Evolutionary conservation across 2,797 vertebrate species (phyloP).

Genomic region (Florisuga fusca): DNA sequence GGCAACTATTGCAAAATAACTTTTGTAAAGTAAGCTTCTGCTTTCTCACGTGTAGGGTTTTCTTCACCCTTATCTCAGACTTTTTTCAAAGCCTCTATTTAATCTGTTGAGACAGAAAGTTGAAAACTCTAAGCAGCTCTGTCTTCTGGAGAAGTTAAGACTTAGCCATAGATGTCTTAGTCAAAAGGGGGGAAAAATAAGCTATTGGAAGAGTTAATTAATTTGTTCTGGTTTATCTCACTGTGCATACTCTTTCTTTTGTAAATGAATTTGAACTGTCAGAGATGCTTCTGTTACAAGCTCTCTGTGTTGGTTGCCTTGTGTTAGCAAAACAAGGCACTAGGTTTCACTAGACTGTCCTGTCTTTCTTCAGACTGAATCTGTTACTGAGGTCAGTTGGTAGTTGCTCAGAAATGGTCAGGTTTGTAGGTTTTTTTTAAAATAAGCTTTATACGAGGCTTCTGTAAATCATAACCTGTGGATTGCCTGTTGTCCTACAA

Average conservation of each 20-base stretch:
- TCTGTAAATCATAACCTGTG: not conserved
- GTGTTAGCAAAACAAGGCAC: not conserved
- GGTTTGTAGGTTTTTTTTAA: not conserved
- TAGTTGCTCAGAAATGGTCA: not conserved
- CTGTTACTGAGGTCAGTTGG: fast-evolving
- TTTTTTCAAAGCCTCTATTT: not conserved
- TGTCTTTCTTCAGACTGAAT: not conserved
- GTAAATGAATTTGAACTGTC: not conserved
- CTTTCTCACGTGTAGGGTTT: fast-evolving
- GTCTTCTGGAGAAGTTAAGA: not conserved
- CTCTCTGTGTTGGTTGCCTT: fast-evolving
- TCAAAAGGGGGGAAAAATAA: not conserved
- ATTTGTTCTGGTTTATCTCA: fast-evolving
- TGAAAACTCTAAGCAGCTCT: not conserved
- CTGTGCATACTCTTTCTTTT: not conserved
- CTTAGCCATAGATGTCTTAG: not conserved
- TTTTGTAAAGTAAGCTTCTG: not conserved
- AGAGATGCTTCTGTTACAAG: not conserved
- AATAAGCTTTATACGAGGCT: not conserved
- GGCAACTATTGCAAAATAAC: not conserved
- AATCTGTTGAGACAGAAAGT: not conserved
- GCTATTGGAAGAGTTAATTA: not conserved
- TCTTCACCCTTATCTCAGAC: not conserved
- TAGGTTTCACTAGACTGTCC: not conserved
- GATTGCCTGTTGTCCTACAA: not conserved